Evolutionary conservation across 2,113 vertebrate genomes (phyloP).

Genomic region (Arenaria interpres): DNA sequence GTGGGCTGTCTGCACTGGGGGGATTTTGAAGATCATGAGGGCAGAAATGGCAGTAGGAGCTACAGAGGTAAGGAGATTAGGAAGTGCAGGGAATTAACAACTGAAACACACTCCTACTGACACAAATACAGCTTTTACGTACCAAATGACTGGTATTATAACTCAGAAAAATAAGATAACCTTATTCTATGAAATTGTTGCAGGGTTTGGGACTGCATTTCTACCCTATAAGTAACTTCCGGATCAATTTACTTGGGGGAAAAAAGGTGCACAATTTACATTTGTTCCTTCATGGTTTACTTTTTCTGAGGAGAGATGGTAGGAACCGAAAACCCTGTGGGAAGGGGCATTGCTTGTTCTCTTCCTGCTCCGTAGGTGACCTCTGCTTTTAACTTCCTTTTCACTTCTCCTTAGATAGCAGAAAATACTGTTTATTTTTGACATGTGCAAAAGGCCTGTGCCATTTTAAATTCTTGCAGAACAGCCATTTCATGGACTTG

Average conservation of each 20-base stretch:
- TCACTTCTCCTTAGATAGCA: not conserved
- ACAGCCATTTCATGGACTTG: conserved; percentile 19
- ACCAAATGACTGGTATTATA: not conserved
- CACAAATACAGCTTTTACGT: conserved; percentile 1
- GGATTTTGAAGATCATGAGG: not conserved
- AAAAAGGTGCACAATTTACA: not conserved
- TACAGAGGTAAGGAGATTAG: conserved; percentile 33
- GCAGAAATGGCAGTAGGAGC: not conserved
- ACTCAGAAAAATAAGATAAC: not conserved
- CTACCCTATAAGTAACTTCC: not conserved
- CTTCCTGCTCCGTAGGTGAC: not conserved
- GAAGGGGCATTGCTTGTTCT: not conserved
- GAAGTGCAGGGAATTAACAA: conserved; percentile 38
- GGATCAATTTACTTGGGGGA: not conserved
- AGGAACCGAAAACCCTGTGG: not conserved
- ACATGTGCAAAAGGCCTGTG: not conserved
- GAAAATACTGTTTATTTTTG: conserved; percentile 27
- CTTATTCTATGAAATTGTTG: not conserved
- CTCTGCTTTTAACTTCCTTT: conserved; percentile 42
- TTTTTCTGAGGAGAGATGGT: not conserved
- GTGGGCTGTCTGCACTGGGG: not conserved
- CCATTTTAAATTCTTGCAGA: conserved; percentile 55
- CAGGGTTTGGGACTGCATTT: not conserved
- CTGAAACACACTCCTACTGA: not conserved
- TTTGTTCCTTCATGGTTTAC: not conserved